Base-by-base conservation (phyloP, 2,797 vertebrate species). In the Enteromius trimaculatus region DNA sequence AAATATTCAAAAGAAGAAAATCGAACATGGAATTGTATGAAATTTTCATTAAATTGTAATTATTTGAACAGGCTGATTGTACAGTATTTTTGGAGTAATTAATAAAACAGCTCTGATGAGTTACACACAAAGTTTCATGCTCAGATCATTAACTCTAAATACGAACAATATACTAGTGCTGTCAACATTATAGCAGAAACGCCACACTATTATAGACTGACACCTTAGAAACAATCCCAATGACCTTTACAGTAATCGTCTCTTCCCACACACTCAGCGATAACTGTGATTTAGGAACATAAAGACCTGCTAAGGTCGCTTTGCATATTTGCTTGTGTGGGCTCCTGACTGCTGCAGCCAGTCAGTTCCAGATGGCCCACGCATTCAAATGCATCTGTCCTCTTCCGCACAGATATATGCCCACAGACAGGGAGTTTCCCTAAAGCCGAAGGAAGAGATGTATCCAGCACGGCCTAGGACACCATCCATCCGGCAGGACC, bases 381-480 rank as follows among this genome's bases (percentile, higher is more conserved):
- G 23, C 71, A 78, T 78, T 76, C 79, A 74, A 65, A 74, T 75
- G 26, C 10, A 81, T 71, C 74, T 79, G 85, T 86, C 78, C 87
- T 80, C 69, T 83, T 87, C 79, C 62, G 39, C 74, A 70, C 55
- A 84, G 85, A 82, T 87, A 81, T 16, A 81, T 21, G 44, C 69
- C 66, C 78, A 80, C 66, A 60, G 80, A 51, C 49, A 31, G 76
- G 84, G 88, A 82, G 85, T 86, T 87, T 86, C 88, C 89, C 65
- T 37, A 31, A 53, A 44, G 68, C 60, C 39, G 26, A 62, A 84
- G 87, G 83, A 86, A 78, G 77, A 88, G 49, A 42, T 49, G 87
- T 87, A 77, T 88, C 90, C 88, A 91, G 85, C 68, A 82, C 64
- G 74, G 89, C 86, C 60, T 84, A 77, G 85, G 86, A 90, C 84